Base-by-base conservation (phyloP, 2,888 invertebrate species). In the Lepeophtheirus nordmannii region DNA sequence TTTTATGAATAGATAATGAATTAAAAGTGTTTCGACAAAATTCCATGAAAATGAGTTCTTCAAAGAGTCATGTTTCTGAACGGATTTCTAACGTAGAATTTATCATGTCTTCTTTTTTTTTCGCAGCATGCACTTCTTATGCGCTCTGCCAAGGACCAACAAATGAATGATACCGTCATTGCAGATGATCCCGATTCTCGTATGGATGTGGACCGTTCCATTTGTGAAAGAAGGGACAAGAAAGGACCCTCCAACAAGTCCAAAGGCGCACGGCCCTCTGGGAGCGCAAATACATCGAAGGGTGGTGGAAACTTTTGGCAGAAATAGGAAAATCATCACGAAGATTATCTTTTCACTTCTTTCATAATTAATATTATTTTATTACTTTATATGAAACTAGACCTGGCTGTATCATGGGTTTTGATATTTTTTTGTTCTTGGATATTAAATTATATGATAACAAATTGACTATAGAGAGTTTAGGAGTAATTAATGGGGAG, bases 101-200 rank as follows among this genome's bases (percentile, higher is more conserved):
- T n/a, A n/a, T n/a, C n/a, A n/a, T n/a, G n/a, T n/a, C n/a, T 30
- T 30, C 7, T 30, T 30, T 30, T 30, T 46, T 17, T n/a, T 8
- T 46, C 17, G 8, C 17, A 46, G 53, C 53, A 46, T 17, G 17
- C 53, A n/a, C 2, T 46, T 46, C 53, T 46, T 3, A 46, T 46
- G 53, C 53, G 53, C 53, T 46, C 53, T n/a, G 53, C 17, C 17
- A 63, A 63, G 37, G 63, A 20, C 30, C 22, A 63, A 37, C 63
- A 63, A 10, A 40, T 46, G 8, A 20, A 37, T 17, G 41, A 40
- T 8, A 53, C 17, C 53, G 37, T 37, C 10, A 14, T 17, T 17
- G 17, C 46, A 11, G 63, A 63, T 22, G 63, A 63, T n/a, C 63
- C 63, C 1, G 63, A 63, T 17, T 63, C 63, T 46, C 53, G 56